phyloP scores from a whole-genome alignment of 2,797 vertebrate species.

The Echeneis naucrates region DNA sequence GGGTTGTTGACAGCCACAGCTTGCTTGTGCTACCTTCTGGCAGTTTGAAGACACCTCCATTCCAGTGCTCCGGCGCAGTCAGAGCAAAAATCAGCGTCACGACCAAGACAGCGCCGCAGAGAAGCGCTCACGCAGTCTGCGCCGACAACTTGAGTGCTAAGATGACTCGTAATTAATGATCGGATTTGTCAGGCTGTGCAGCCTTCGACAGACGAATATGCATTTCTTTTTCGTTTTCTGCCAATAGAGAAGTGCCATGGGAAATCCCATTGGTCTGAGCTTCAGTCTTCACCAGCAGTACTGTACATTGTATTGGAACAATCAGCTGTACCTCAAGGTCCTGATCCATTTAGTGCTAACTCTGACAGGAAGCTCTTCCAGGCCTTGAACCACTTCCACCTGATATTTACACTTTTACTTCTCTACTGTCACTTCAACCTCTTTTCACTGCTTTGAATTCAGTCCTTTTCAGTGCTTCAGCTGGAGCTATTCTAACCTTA shows the following conservation, averaged over 20 bases:
- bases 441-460: neutral
- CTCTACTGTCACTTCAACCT: too few relatives aligned
- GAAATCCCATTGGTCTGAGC: neutral
- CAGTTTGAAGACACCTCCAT: neutral
- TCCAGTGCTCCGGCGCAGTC: neutral
- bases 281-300: neutral
- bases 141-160: neutral
- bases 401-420: neutral
- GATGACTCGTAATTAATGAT: neutral
- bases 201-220: neutral
- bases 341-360: neutral
- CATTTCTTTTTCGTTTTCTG: neutral
- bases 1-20: neutral
- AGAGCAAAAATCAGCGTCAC: neutral
- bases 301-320: neutral
- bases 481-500: neutral
- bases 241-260: neutral
- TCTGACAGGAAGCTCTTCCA: too few relatives aligned
- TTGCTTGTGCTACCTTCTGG: neutral
- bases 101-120: slow-evolving; percentile 1
- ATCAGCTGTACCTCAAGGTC: neutral
- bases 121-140: neutral
- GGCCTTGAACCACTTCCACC: neutral
- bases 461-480: neutral
- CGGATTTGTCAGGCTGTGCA: neutral